Evolutionary conservation across 2,113 vertebrate species (phyloP).

Genomic region (Grantiella picta): DNA sequence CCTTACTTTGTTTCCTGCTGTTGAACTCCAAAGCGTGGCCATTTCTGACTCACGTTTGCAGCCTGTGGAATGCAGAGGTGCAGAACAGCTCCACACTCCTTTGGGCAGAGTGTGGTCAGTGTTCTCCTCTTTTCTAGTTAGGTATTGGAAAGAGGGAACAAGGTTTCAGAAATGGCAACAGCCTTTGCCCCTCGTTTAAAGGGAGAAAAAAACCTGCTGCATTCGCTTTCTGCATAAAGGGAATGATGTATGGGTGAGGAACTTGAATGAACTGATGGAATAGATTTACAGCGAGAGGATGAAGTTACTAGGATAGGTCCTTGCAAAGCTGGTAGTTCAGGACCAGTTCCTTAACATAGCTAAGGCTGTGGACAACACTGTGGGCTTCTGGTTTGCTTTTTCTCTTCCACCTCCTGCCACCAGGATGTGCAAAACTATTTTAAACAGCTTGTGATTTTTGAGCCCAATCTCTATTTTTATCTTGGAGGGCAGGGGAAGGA

Average conservation of each 20-base stretch:
- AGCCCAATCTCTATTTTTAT: constrained; percentile 37
- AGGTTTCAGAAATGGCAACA: not conserved
- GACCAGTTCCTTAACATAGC: not conserved
- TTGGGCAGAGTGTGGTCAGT: not conserved
- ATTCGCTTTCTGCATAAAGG: not conserved
- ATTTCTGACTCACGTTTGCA: not conserved
- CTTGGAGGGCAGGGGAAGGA: constrained; percentile 16
- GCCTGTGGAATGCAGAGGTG: not conserved
- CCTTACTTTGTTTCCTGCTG: not conserved
- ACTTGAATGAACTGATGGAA: not conserved
- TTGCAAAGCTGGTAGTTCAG: not conserved
- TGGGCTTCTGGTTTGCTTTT: not conserved
- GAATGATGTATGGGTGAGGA: not conserved
- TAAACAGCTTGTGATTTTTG: constrained; percentile 35
- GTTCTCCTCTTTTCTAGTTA: not conserved
- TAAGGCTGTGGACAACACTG: not conserved
- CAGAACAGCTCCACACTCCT: not conserved
- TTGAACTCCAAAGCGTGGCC: accelerated
- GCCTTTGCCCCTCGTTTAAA: not conserved
- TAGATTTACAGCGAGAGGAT: not conserved
- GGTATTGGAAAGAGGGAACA: not conserved
- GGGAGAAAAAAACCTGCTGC: not conserved
- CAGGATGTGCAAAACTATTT: constrained; percentile 21
- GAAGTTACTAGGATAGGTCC: not conserved
- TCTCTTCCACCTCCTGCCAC: not conserved